phyloP scores from a whole-genome alignment of 2,888 invertebrate genomes.

The Acanthosepion esculentum region DNA sequence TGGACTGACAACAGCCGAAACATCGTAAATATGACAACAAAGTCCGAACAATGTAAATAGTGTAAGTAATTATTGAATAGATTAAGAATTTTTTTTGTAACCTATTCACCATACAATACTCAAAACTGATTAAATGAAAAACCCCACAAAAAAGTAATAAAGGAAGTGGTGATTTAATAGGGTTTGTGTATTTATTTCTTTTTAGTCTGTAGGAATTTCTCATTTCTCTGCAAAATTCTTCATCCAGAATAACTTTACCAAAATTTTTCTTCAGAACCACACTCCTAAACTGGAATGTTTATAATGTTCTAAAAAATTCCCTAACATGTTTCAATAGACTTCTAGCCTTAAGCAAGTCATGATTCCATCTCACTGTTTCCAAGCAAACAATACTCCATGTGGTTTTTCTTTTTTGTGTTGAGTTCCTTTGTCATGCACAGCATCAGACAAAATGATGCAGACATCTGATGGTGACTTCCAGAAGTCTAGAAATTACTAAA shows the following conservation, averaged over 20 bases:
- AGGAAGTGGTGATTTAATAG: neutral
- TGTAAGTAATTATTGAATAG: no score
- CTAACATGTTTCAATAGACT: neutral
- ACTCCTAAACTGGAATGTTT: neutral
- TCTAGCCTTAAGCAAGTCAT: neutral
- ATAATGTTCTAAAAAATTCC: neutral
- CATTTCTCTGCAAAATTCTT: neutral
- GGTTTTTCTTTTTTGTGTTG: neutral
- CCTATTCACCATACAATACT: neutral
- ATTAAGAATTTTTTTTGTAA: neutral
- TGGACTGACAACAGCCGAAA: no score
- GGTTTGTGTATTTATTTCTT: neutral
- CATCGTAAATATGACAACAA: no score
- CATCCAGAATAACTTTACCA: neutral
- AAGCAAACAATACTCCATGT: neutral
- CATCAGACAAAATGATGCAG: neutral
- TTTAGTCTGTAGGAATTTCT: neutral
- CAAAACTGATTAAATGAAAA: neutral
- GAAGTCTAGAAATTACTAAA: neutral
- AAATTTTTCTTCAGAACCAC: neutral
- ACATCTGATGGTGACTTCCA: neutral
- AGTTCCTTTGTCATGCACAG: neutral
- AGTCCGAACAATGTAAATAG: no score
- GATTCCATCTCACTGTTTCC: slow-evolving; percentile 33
- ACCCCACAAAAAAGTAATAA: neutral